These are phyloP conservation scores for Lithodes maja DNA, from an alignment of 2,888 invertebrate genomes.

Conservation along the genomic window DNA sequence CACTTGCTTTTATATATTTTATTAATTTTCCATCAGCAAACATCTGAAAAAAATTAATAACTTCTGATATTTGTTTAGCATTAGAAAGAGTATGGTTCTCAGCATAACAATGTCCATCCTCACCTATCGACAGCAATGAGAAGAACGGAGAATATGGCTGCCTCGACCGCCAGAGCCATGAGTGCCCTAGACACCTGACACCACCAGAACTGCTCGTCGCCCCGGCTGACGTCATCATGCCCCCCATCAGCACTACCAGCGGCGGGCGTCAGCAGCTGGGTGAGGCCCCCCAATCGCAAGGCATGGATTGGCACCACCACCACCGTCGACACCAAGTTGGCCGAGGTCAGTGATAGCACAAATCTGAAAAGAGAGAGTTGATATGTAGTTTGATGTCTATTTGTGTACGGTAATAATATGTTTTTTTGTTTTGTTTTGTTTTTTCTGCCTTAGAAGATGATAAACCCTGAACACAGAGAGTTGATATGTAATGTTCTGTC, in stretches of 20 bases:
- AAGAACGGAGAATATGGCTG: constrained; percentile 77
- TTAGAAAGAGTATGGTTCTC: no score
- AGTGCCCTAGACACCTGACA: constrained; percentile 74
- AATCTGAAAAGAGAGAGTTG: constrained; percentile 74
- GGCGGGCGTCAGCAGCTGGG: constrained; percentile 33
- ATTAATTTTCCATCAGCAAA: no score
- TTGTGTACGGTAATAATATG: no score
- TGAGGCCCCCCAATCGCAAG: constrained; percentile 44
- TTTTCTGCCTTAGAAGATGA: no score
- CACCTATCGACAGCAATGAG: constrained; percentile 77
- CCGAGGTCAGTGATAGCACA: constrained; percentile 77
- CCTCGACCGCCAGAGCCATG: constrained; percentile 76
- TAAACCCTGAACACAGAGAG: no score
- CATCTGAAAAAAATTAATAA: no score
- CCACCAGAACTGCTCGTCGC: constrained; percentile 59
- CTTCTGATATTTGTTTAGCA: no score
- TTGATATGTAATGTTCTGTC: no score
- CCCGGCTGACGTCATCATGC: constrained; percentile 15
- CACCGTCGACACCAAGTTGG: constrained; percentile 76
- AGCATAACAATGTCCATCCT: neutral
- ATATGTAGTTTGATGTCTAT: no score
- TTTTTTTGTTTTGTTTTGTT: no score
- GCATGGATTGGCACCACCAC: constrained; percentile 75
- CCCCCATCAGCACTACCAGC: constrained; percentile 41
- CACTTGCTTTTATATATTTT: no score